These are phyloP conservation scores for Tychaedon coryphoeus DNA, from an alignment of 2,113 vertebrate genomes.

Conservation along the genomic window DNA sequence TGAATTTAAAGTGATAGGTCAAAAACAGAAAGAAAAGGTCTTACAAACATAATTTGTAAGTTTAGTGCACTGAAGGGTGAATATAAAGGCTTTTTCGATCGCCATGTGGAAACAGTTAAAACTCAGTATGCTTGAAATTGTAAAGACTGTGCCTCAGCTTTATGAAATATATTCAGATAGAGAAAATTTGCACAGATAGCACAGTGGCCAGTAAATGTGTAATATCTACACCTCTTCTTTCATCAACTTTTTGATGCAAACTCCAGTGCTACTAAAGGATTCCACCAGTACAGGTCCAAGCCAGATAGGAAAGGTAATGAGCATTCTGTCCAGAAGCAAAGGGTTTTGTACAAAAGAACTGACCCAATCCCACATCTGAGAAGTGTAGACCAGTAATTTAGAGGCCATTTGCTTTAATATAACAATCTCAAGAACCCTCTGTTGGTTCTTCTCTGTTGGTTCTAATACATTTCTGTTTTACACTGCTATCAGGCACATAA, in stretches of 20 bases:
- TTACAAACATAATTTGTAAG: conserved; percentile 31
- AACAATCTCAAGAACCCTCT: background rate
- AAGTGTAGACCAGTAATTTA: conserved; percentile 10
- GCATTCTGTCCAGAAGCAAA: background rate
- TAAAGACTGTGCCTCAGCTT: background rate
- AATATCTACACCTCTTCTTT: conserved; percentile 16
- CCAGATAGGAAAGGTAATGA: background rate
- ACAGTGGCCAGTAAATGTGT: background rate
- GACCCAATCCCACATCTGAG: background rate
- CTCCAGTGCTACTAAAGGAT: background rate
- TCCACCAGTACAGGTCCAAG: background rate
- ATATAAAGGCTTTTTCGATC: conserved; percentile 32
- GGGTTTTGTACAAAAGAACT: background rate
- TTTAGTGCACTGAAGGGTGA: conserved; percentile 7
- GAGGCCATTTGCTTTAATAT: conserved; percentile 18
- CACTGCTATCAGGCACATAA: background rate
- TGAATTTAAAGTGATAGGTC: conserved; percentile 42
- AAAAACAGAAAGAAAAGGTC: conserved; percentile 29
- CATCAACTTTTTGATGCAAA: background rate
- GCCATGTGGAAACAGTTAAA: conserved; percentile 64
- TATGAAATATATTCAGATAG: conserved; percentile 16
- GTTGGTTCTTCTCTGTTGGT: conserved; percentile 22
- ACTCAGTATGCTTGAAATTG: conserved; percentile 16
- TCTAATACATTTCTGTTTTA: background rate
- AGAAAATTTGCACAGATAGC: background rate